Conservation (phyloP, 53 echinoderm and acorn worm species). For the Astropecten irregularis region DNA sequence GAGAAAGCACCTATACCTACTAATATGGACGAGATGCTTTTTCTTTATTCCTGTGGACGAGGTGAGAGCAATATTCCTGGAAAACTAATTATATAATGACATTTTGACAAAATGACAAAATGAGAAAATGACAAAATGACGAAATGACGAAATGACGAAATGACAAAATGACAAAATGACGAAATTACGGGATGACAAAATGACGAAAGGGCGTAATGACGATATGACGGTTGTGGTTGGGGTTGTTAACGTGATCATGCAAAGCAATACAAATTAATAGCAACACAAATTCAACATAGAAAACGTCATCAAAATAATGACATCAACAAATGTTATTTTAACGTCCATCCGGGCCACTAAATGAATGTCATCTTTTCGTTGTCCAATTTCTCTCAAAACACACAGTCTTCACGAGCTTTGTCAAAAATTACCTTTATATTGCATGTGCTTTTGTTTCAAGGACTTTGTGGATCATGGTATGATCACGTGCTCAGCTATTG, state of each 20-base stretch:
- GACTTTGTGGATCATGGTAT: slow-evolving; percentile 70
- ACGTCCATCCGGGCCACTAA: background rate
- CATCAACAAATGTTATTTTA: background rate
- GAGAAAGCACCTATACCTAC: no score
- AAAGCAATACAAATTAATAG: no score
- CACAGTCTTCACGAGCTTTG: background rate
- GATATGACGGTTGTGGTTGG: no score
- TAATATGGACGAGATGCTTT: background rate
- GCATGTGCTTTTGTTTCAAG: slow-evolving; percentile 18
- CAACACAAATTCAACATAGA: background rate
- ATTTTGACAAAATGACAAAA: no score
- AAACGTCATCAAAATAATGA: background rate
- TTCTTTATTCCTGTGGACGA: background rate
- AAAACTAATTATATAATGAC: background rate
- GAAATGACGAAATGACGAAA: no score
- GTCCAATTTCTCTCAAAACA: background rate
- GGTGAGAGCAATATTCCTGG: background rate
- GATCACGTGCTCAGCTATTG: no score
- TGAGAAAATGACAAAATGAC: no score
- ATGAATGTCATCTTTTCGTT: background rate
- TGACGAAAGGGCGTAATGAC: no score
- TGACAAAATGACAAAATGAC: no score
- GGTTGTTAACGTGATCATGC: no score
- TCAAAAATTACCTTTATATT: background rate
- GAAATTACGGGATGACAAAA: no score